Conservation (phyloP, 2,888 invertebrate species). For the Desoria tigrina region DNA sequence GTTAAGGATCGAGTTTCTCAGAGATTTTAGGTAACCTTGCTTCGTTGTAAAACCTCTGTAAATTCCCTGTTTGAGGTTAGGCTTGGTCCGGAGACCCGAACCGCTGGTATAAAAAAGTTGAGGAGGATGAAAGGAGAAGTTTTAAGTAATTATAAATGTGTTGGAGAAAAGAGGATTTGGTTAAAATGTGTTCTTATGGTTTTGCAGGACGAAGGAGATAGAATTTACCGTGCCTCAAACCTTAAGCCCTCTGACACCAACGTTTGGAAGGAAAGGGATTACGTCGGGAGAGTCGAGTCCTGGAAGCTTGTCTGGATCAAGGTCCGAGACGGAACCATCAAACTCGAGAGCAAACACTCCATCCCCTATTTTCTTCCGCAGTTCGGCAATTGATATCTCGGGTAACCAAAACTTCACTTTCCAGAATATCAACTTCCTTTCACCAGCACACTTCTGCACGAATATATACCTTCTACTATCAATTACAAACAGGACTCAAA, state of each 20-base stretch:
- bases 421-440: no score
- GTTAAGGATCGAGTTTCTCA: no score
- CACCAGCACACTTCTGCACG: no score
- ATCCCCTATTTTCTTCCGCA: slow-evolving; percentile 50
- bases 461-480: no score
- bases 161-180: no score
- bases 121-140: neutral
- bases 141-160: no score
- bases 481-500: no score
- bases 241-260: slow-evolving; percentile 50
- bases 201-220: slow-evolving; percentile 50
- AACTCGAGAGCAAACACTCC: slow-evolving; percentile 50
- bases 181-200: slow-evolving; percentile 15
- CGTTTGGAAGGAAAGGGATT: slow-evolving; percentile 49
- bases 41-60: no score
- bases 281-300: slow-evolving; percentile 51
- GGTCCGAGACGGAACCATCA: slow-evolving; percentile 51
- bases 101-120: neutral
- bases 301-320: slow-evolving; percentile 49
- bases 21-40: no score
- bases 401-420: slow-evolving; percentile 30
- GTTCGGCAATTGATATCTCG: slow-evolving; percentile 41
- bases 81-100: no score
- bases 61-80: no score
- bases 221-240: slow-evolving; percentile 53